Conservation (phyloP, 2,797 vertebrate genomes). For the Cichlasoma orientale region DNA sequence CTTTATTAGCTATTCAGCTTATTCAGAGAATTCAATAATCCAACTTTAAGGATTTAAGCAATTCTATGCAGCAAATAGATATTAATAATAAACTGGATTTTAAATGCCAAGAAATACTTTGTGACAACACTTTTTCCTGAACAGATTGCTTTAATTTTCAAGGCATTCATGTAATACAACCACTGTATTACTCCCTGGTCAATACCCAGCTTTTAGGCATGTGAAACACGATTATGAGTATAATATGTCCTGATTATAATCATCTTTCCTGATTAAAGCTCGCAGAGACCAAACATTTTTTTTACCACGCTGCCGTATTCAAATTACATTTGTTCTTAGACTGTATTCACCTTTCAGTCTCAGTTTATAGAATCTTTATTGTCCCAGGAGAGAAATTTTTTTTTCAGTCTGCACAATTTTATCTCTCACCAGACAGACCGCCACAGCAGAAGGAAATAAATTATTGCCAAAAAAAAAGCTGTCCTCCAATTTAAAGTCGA, state of each 20-base stretch:
- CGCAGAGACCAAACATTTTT: rapidly evolving
- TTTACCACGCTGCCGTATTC: background rate
- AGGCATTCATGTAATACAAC: background rate
- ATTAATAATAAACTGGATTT: background rate
- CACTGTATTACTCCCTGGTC: background rate
- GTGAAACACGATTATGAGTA: background rate
- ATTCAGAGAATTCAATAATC: background rate
- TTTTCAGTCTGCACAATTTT: background rate
- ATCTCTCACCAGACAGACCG: background rate
- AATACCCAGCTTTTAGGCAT: background rate
- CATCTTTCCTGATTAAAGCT: background rate
- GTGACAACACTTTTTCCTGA: background rate
- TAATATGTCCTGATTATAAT: background rate
- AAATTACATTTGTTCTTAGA: background rate
- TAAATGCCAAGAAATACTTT: slow-evolving; percentile 13
- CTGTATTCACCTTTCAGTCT: background rate
- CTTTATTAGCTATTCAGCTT: slow-evolving; percentile 38
- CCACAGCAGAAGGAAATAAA: background rate
- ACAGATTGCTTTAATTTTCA: background rate
- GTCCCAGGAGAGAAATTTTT: background rate
- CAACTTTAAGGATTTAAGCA: background rate
- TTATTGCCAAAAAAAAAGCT: background rate
- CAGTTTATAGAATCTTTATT: background rate
- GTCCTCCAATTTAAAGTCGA: background rate
- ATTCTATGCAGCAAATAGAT: background rate